Evolutionary conservation across 2,113 vertebrate species (phyloP).

Genomic region (Tringa solitaria): DNA sequence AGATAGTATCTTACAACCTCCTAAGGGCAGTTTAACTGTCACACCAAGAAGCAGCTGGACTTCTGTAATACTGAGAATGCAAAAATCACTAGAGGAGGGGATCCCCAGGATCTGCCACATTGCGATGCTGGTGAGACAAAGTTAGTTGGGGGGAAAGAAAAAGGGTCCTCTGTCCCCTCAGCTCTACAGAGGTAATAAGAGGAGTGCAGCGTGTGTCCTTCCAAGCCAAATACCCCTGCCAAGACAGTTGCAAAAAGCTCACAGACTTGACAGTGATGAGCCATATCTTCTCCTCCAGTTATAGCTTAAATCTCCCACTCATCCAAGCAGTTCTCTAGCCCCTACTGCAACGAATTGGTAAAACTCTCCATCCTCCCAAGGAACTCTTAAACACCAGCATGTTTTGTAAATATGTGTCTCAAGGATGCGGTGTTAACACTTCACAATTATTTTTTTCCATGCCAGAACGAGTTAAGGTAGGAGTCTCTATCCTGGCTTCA

Average conservation of each 20-base stretch:
- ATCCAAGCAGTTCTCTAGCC: background rate
- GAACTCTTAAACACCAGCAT: background rate
- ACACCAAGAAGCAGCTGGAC: background rate
- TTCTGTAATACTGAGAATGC: background rate
- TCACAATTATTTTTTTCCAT: background rate
- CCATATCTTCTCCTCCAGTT: background rate
- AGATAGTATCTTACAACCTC: background rate
- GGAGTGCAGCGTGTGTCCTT: background rate
- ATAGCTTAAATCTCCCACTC: background rate
- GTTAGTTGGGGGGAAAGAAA: background rate
- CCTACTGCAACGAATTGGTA: background rate
- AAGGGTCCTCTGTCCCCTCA: background rate
- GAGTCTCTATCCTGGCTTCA: background rate
- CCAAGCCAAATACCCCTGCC: background rate
- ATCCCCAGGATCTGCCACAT: background rate
- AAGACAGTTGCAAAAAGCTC: background rate
- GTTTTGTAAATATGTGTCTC: fast-evolving
- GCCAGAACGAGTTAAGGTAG: background rate
- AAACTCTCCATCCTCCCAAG: background rate
- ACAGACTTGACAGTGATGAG: background rate
- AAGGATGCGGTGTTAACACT: background rate
- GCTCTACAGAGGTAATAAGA: background rate
- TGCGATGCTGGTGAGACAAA: background rate
- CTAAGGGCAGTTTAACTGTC: background rate
- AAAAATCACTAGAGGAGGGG: background rate